These are phyloP conservation scores for Chalcosyrphus nemorum DNA, from an alignment of 2,888 invertebrate genomes.

Conservation along the genomic window DNA sequence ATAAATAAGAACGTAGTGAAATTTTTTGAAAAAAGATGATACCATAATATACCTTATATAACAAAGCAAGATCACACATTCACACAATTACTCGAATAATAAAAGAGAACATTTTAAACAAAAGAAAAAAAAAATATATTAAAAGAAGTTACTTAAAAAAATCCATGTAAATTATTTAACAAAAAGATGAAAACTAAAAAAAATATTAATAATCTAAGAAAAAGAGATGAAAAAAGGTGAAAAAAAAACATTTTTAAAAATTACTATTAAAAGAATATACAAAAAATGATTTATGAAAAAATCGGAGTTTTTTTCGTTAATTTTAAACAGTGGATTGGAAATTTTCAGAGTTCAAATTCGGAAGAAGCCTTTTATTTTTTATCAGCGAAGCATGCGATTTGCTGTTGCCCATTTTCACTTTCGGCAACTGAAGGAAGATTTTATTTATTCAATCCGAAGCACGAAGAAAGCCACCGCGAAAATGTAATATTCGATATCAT, in stretches of 20 bases:
- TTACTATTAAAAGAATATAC: slow-evolving; percentile 71
- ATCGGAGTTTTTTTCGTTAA: slow-evolving; percentile 1
- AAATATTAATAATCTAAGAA: slow-evolving; percentile 69
- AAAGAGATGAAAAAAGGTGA: slow-evolving; percentile 43
- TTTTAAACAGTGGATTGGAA: neutral
- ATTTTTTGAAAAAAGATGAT: slow-evolving; percentile 43
- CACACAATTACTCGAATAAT: slow-evolving; percentile 43
- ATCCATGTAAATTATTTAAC: slow-evolving; percentile 73
- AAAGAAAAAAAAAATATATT: slow-evolving; percentile 54
- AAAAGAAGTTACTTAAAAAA: slow-evolving; percentile 69
- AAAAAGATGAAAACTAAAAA: slow-evolving; percentile 50
- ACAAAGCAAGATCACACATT: slow-evolving; percentile 40
- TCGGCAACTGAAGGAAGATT: too few relatives aligned
- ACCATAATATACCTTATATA: slow-evolving; percentile 50
- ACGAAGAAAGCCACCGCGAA: too few relatives aligned
- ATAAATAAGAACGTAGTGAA: slow-evolving; percentile 55
- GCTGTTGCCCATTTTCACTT: too few relatives aligned
- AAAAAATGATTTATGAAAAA: slow-evolving; percentile 72
- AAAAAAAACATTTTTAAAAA: slow-evolving; percentile 72
- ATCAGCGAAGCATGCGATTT: too few relatives aligned
- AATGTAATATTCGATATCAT: too few relatives aligned
- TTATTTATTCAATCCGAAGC: too few relatives aligned
- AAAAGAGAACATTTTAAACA: slow-evolving; percentile 49
- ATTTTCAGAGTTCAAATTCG: too few relatives aligned
- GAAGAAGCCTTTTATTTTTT: too few relatives aligned